These are phyloP conservation scores for Oryzias dopingdopingensis DNA, from an alignment of 2,797 vertebrate species.

Conservation along the genomic window DNA sequence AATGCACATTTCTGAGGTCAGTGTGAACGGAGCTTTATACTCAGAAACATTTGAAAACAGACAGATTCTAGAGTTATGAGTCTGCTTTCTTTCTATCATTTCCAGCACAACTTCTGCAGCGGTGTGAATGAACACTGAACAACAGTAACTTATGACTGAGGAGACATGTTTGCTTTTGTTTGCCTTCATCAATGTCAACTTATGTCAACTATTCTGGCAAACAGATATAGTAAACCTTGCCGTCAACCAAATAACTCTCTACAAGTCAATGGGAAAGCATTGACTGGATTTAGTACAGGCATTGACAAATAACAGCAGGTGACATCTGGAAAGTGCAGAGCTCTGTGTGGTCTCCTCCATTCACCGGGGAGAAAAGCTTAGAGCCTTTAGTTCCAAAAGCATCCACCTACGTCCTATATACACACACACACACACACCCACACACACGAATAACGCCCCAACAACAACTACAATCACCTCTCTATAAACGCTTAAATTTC, in stretches of 20 bases:
- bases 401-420: not conserved
- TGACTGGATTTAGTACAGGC: slow-evolving; percentile 31
- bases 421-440: not conserved
- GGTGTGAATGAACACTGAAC: slow-evolving; percentile 12
- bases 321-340: slow-evolving; percentile 35
- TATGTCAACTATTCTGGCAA: not conserved
- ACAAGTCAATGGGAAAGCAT: slow-evolving; percentile 6
- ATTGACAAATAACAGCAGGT: slow-evolving; percentile 62
- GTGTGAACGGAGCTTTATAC: no score
- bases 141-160: slow-evolving; percentile 17
- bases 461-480: slow-evolving; percentile 40
- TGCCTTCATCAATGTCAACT: slow-evolving; percentile 2
- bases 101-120: slow-evolving; percentile 20
- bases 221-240: not conserved
- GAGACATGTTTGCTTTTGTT: slow-evolving; percentile 10
- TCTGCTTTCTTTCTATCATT: slow-evolving; percentile 57
- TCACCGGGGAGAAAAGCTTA: slow-evolving; percentile 13
- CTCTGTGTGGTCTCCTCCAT: slow-evolving; percentile 57
- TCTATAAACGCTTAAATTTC: slow-evolving; percentile 38
- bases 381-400: slow-evolving; percentile 18
- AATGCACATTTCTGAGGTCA: no score
- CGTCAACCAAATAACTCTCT: not conserved
- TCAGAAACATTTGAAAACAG: slow-evolving; percentile 70
- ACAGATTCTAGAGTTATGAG: slow-evolving; percentile 54
- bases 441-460: not conserved